Conservation (phyloP, 2,113 vertebrate species). For the Eudyptes chrysolophus region DNA sequence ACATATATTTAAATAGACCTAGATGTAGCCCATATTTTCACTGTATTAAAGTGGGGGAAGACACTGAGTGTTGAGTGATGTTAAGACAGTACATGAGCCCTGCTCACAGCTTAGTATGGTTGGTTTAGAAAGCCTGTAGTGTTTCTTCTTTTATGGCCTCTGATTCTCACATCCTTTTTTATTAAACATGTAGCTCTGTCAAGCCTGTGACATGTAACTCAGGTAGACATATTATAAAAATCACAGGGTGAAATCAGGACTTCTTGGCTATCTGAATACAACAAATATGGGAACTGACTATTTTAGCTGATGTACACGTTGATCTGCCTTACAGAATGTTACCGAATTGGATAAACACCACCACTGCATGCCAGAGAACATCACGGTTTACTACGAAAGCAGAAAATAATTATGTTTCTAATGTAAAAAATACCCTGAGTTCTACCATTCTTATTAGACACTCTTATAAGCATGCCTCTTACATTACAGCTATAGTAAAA, state of each 20-base stretch:
- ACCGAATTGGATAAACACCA: conserved; percentile 34
- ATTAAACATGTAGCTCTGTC: conserved; percentile 27
- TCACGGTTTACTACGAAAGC: conserved; percentile 7
- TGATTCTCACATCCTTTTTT: neutral
- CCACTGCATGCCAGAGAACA: neutral
- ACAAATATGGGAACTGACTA: neutral
- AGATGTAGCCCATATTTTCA: conserved; percentile 48
- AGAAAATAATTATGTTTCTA: neutral
- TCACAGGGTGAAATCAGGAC: conserved; percentile 7
- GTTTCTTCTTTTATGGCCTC: neutral
- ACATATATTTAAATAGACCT: conserved; percentile 51
- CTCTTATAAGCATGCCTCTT: neutral
- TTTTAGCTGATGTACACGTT: neutral
- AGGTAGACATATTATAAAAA: neutral
- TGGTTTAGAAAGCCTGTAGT: conserved; percentile 27
- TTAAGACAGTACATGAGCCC: neutral
- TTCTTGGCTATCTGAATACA: neutral
- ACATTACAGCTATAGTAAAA: neutral
- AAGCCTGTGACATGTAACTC: neutral
- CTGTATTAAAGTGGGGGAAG: neutral
- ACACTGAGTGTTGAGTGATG: neutral
- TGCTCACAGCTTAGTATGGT: neutral
- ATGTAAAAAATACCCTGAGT: neutral
- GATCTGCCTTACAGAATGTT: neutral
- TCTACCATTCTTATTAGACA: neutral